Evolutionary conservation across 2,797 vertebrate species (phyloP), one percentile per base, ranked within the genome.

Genomic region (Etheostoma nigrum): DNA sequence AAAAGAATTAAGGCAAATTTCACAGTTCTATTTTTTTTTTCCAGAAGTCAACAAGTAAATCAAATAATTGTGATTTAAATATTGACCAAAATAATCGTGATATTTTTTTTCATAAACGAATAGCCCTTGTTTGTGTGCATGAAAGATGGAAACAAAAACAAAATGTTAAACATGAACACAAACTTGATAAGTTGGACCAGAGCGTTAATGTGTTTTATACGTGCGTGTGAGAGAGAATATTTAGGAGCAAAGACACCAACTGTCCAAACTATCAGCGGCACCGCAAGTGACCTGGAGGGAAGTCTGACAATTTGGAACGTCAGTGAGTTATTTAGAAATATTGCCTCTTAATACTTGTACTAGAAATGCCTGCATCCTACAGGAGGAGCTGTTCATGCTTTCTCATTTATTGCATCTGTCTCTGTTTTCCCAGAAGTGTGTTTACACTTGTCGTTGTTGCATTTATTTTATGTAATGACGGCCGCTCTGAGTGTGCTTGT

Each of bases 391-490:
- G 10, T 55, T 72, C 3, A 47, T 57, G n/a, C 23, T 27, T 12
- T 5, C 25, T 48, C 19, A 27, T 55, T 42, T 57, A 73, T 67
- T 58, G 27, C 54, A 30, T 72, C 36, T 47, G 48, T 74, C 27
- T 62, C 14, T 49, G 36, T 68, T 36, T 66, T 77, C 49, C 42
- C 23, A 59, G 42, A 77, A 48, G 63, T 72, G 66, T 75, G 57
- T 76, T 85, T 72, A 75, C 67, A 76, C 60, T 77, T 61, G 54
- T 59, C 18, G 2, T 78, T 40, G 47, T 65, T 58, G 21, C 44
- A 45, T 23, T 72, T 52, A n/a, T 68, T 27, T 64, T 44, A 67
- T 79, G 63, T 62, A 72, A 5, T 53, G 25, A 52, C 64, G 72
- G 59, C 64, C 1, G 4, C 12, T 30, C 40, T 62, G 49, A 73